Evolutionary conservation across 2,888 invertebrate genomes (phyloP).

Genomic region (Leptogaster cylindrica): DNA sequence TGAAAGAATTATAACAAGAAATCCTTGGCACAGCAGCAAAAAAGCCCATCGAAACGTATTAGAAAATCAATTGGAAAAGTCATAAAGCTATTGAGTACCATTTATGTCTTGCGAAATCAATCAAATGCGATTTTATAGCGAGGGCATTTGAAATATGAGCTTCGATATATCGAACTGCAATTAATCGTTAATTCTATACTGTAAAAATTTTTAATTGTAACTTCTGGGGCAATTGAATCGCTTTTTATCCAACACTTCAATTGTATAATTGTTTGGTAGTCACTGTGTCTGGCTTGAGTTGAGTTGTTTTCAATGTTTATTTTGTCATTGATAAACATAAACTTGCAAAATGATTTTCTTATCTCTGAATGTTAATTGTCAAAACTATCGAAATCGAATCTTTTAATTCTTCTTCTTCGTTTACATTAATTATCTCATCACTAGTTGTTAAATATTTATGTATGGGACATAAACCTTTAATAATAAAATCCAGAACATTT

Average conservation of each 20-base stretch:
- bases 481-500: no score
- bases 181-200: slow-evolving; percentile 29
- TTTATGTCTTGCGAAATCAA: slow-evolving; percentile 35
- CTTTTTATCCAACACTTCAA: background rate
- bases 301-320: no score
- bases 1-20: background rate
- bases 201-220: slow-evolving; percentile 19
- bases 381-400: no score
- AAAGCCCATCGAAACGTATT: background rate
- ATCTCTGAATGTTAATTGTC: no score
- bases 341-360: no score
- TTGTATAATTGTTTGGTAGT: background rate
- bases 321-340: no score
- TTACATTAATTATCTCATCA: no score
- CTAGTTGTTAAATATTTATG: no score
- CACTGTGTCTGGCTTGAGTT: background rate
- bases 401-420: no score
- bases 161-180: background rate
- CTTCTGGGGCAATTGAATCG: background rate
- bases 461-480: no score
- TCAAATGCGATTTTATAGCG: slow-evolving; percentile 6
- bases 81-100: slow-evolving; percentile 6
- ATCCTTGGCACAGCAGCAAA: background rate
- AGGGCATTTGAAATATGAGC: slow-evolving; percentile 14
- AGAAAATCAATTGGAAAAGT: slow-evolving; percentile 11